Evolutionary conservation across 2,797 vertebrate species (phyloP).

Genomic region (Helicolenus hilgendorfi): DNA sequence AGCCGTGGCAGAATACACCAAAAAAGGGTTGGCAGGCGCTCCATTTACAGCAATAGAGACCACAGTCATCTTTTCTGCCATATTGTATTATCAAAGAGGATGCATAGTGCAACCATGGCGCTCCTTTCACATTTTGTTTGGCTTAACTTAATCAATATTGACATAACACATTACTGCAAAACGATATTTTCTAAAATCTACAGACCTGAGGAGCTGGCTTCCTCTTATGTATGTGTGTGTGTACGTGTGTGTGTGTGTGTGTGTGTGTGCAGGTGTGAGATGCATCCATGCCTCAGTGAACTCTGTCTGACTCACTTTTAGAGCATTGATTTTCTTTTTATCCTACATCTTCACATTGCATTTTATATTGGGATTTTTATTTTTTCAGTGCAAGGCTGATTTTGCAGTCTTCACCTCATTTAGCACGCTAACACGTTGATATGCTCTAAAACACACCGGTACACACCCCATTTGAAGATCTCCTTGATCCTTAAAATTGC

Average conservation of each 20-base stretch:
- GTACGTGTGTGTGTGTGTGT: background rate
- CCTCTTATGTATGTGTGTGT: constrained; percentile 5
- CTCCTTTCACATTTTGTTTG: background rate
- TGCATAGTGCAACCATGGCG: background rate
- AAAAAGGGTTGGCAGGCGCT: constrained; percentile 61
- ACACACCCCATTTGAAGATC: background rate
- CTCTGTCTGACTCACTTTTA: constrained; percentile 17
- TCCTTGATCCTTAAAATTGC: background rate
- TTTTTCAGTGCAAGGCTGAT: background rate
- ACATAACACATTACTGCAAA: background rate
- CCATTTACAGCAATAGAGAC: constrained; percentile 28
- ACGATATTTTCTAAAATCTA: background rate
- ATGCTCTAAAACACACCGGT: background rate
- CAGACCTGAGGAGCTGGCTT: background rate
- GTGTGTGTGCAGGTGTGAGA: background rate
- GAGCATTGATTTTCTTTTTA: constrained; percentile 24
- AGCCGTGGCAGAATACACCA: constrained; percentile 60
- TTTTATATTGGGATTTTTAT: background rate
- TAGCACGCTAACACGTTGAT: background rate
- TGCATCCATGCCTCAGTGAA: constrained; percentile 3
- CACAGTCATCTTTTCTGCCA: constrained; percentile 11
- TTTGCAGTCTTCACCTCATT: background rate
- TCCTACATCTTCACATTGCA: background rate
- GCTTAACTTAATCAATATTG: constrained; percentile 4
- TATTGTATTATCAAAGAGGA: background rate